These are phyloP conservation scores for Aphelocoma californica DNA, from an alignment of 2,797 vertebrate genomes.

Conservation along the genomic window DNA sequence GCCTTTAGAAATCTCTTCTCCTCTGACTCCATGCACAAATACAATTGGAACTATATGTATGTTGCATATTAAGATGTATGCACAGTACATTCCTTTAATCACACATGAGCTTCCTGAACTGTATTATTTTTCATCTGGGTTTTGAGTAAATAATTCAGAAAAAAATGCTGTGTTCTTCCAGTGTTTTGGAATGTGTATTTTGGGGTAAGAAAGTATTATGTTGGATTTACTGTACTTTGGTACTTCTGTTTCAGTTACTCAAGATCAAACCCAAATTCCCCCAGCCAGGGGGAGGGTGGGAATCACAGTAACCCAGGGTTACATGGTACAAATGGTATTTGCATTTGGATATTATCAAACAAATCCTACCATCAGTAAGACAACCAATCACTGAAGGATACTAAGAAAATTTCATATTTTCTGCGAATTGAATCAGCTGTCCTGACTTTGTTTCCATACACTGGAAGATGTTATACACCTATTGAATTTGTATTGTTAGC, in stretches of 20 bases:
- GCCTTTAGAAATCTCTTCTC: neutral
- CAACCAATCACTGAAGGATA: neutral
- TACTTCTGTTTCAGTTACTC: neutral
- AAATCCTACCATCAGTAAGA: neutral
- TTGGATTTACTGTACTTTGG: constrained; percentile 50
- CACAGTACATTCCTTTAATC: neutral
- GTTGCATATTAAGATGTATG: neutral
- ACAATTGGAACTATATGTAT: neutral
- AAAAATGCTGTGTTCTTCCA: neutral
- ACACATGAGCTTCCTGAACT: neutral
- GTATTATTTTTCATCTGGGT: neutral
- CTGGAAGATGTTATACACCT: neutral
- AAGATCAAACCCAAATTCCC: neutral
- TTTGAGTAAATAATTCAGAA: constrained; percentile 12
- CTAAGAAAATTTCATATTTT: neutral
- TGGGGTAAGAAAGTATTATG: constrained; percentile 37
- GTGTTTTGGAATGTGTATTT: constrained; percentile 23
- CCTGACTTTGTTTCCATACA: neutral
- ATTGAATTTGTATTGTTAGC: neutral
- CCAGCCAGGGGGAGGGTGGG: neutral
- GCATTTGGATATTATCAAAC: neutral
- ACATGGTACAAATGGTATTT: neutral
- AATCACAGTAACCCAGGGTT: neutral
- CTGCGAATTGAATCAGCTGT: neutral
- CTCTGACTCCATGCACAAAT: neutral